Conservation (phyloP, 2,113 vertebrate genomes). For the Heptranchias perlo region DNA sequence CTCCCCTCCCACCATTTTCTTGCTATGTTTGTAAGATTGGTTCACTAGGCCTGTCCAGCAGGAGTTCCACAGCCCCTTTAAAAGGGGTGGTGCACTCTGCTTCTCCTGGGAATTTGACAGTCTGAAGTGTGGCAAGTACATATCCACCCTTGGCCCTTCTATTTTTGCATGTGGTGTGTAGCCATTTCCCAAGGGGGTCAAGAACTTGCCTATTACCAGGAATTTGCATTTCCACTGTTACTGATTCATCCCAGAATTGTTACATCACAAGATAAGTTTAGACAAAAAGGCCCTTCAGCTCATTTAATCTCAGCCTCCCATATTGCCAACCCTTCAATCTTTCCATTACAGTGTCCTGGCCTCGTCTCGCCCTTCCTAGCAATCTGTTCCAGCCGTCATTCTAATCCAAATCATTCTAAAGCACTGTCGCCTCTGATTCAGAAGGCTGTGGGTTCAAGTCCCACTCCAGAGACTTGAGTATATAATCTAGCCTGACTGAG, state of each 20-base stretch:
- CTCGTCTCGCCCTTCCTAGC: not conserved
- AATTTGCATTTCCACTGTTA: not conserved
- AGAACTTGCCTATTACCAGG: not conserved
- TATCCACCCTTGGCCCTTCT: not conserved
- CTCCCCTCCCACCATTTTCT: not conserved
- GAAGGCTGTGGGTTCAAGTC: not conserved
- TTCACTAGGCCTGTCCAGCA: not conserved
- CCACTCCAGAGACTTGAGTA: not conserved
- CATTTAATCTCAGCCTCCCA: not conserved
- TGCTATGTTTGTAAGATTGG: not conserved
- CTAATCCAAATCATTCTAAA: not conserved
- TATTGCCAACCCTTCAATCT: not conserved
- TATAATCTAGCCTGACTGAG: not conserved
- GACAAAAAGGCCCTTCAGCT: not conserved
- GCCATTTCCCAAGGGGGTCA: not conserved
- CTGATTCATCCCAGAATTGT: not conserved
- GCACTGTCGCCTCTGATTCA: not conserved
- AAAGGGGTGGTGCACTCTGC: not conserved
- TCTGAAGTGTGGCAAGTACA: not conserved
- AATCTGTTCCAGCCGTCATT: not conserved
- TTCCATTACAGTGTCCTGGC: not conserved
- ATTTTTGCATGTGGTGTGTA: not conserved
- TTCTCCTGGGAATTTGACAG: not conserved
- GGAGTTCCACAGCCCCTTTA: too few relatives aligned
- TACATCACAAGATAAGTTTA: not conserved